Base-by-base conservation (phyloP, 2,888 invertebrate genomes). In the Hedychridium roseum region DNA sequence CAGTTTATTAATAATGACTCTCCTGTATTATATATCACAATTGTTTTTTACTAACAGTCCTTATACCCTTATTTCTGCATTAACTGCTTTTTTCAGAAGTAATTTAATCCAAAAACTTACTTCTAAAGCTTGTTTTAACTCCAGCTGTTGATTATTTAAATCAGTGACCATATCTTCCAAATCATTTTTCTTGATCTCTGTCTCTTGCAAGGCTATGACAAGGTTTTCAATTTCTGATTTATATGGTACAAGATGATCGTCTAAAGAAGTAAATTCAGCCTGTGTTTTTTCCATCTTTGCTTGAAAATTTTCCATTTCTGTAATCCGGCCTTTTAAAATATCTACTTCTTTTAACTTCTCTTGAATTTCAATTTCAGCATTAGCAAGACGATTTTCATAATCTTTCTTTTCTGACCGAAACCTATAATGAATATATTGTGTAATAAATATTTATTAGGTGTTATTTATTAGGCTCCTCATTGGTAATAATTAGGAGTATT, bases 161-260 rank as follows among this genome's bases (percentile, higher is more conserved):
- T 45, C 26, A 3, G 30, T 9, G 2, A 62, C 32, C 9, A 16
- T 43, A 2, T 56, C 44, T 11, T 66, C 63, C 1, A 60, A 30
- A 1, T 36, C 17, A 43, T 49, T 39, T 11, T 34, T 38, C 30
- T 12, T 48, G 3, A 48, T 26, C n/a, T 15, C 26, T 20, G 60
- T 58, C n/a, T 57, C 38, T 9, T 38, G 16, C n/a, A 68, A 37
- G 1, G 50, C 40, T 1, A 27, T 15, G 2, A 15, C 14, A 3
- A 71, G 34, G 26, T 56, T 41, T 5, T 56, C 40, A 1, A 65
- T 31, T 17, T 51, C 41, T 9, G 46, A 36, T 3, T 54, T 50
- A 9, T 61, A 35, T 0, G 16, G 15, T 7, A 14, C 23, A 27
- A 48, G 42, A 3, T 57, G 57, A 1, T 59, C 50, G 14, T 49